Base-by-base conservation (phyloP, 2,888 invertebrate genomes). In the Leuctra nigra region DNA sequence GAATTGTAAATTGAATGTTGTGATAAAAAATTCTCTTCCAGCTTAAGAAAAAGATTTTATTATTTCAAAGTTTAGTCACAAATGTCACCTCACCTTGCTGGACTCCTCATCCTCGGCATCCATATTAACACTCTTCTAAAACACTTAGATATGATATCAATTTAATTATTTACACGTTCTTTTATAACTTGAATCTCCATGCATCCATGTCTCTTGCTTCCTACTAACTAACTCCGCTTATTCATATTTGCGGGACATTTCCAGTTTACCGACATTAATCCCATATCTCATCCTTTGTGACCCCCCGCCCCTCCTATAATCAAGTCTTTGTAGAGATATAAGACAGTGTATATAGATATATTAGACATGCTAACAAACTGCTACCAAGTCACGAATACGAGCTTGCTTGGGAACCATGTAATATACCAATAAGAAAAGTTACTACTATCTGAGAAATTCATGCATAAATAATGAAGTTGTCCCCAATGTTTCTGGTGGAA, bases 221-320 rank as follows among this genome's bases (percentile, higher is more conserved):
- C 35, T 23, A 20, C 33, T 50, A 35, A 35, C 50, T 16, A 50
- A 50, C 50, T 50, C 35, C 4, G 4, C 23, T 23, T 25, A 24
- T 14, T 29, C 14, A 48, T 20, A 18, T 25, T 48, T 16, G 4
- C 25, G 48, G 29, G 20, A 33, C 33, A 29, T 33, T 29, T 48
- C 35, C 33, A 35, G 33, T 33, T 35, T 48, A 14, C 33, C 33
- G 50, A 29, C 50, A 50, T 50, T 50, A 50, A 33, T n/a, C 50
- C 35, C 50, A 50, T 50, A 50, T 29, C 50, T 50, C 50, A 50
- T 50, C 50, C 29, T 48, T 48, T 48, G 48, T 48, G 33, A 23
- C 23, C 48, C 29, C 48, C 6, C 3, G 6, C 33, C 33, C 50
- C 33, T 1, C 35, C 20, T 11, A 44, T 44, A 13, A n/a, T 22